Evolutionary conservation across 2,113 vertebrate genomes (phyloP).

Genomic region (Pleuronectes platessa): DNA sequence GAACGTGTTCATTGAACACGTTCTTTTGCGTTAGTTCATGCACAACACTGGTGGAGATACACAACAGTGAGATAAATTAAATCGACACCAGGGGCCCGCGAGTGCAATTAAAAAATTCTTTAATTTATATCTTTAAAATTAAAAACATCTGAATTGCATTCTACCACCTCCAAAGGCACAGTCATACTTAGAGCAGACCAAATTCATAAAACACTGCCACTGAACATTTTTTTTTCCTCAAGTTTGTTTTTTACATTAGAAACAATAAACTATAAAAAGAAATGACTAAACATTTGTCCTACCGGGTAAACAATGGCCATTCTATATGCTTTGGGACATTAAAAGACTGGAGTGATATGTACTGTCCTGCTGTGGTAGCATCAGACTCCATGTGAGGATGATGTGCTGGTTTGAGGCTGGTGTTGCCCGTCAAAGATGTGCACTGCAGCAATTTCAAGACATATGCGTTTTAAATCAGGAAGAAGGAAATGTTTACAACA

Average conservation of each 20-base stretch:
- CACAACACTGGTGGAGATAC: too few species aligned
- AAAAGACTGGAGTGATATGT: constrained; percentile 70
- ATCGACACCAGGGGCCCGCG: background rate
- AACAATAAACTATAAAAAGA: constrained; percentile 76
- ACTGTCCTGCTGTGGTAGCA: constrained; percentile 47
- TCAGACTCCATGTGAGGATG: constrained; percentile 50
- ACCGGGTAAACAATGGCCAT: constrained; percentile 70
- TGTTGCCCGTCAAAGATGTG: background rate
- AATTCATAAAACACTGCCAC: constrained; percentile 83
- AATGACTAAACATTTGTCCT: constrained; percentile 59
- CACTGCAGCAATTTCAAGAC: constrained; percentile 50
- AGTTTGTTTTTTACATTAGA: constrained; percentile 76
- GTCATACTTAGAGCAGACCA: constrained; percentile 82
- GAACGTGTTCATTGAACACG: too few species aligned
- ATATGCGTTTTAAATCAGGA: constrained; percentile 14
- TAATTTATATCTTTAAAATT: constrained; percentile 85
- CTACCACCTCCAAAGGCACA: constrained; percentile 86
- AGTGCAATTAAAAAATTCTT: constrained; percentile 78
- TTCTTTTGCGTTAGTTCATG: too few species aligned
- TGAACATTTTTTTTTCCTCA: constrained; percentile 65
- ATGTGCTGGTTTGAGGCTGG: constrained; percentile 72
- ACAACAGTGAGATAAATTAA: background rate
- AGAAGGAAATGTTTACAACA: constrained; percentile 36
- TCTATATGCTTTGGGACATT: constrained; percentile 55
- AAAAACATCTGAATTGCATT: constrained; percentile 87